These are phyloP conservation scores for Nycticryphes semicollaris DNA, from an alignment of 2,113 vertebrate genomes.

Conservation along the genomic window DNA sequence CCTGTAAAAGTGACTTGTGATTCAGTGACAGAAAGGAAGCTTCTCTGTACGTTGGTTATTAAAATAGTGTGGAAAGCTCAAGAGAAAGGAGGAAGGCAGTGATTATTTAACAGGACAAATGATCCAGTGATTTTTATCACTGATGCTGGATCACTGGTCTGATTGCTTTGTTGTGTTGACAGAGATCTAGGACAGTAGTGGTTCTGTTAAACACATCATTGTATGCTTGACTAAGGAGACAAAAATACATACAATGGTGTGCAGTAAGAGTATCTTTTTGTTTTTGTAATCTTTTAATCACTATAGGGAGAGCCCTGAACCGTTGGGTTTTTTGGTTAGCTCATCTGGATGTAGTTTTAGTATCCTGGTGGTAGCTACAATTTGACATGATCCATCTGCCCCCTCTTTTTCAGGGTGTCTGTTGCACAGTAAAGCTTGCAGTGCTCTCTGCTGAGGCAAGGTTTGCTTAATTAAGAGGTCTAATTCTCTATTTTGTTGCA, in stretches of 20 bases:
- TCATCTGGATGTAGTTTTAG: background rate
- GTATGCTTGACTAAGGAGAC: background rate
- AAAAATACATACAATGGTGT: background rate
- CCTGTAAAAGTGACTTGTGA: background rate
- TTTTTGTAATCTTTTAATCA: constrained; percentile 18
- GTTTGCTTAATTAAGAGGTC: background rate
- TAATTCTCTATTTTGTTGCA: background rate
- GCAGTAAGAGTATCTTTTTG: background rate
- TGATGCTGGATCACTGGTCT: background rate
- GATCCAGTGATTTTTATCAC: background rate
- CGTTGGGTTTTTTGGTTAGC: background rate
- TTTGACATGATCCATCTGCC: background rate
- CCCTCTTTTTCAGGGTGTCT: background rate
- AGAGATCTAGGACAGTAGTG: background rate
- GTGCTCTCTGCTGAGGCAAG: background rate
- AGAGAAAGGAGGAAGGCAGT: background rate
- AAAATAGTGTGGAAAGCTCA: background rate
- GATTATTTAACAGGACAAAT: background rate
- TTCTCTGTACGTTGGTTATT: background rate
- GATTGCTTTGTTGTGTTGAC: background rate
- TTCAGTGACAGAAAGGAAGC: background rate
- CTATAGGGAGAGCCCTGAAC: background rate
- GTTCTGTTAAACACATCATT: background rate
- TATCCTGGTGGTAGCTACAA: background rate
- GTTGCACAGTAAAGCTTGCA: background rate